Evolutionary conservation across 2,888 invertebrate genomes (phyloP).

Genomic region (Pseudanteris insignis): DNA sequence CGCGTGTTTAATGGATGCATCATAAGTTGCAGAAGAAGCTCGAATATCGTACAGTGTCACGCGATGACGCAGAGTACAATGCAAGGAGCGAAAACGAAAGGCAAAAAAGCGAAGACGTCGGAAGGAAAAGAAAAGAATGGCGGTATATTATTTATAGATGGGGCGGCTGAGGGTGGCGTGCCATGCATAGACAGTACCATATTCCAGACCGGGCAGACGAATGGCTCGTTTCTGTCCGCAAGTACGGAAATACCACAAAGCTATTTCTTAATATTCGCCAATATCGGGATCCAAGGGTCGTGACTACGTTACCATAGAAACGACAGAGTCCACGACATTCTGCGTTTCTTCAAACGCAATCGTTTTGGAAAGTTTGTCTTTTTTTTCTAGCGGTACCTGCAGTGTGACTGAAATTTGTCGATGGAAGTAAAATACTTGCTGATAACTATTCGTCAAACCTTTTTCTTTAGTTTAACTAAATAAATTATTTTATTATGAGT

Average conservation of each 20-base stretch:
- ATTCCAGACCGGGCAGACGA: slow-evolving; percentile 55
- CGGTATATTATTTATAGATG: slow-evolving; percentile 62
- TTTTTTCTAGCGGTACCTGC: slow-evolving; percentile 28
- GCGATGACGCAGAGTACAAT: slow-evolving; percentile 12
- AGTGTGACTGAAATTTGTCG: slow-evolving; percentile 22
- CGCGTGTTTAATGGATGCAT: slow-evolving; percentile 55
- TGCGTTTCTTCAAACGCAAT: slow-evolving; percentile 15
- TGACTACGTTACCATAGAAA: slow-evolving; percentile 57
- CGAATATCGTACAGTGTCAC: slow-evolving; percentile 39
- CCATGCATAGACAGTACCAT: slow-evolving; percentile 65
- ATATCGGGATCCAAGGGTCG: slow-evolving; percentile 50
- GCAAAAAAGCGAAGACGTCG: slow-evolving; percentile 31
- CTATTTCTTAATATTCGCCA: slow-evolving; percentile 65
- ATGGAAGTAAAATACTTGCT: too few species aligned
- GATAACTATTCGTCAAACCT: too few species aligned
- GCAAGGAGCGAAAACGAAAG: slow-evolving; percentile 5
- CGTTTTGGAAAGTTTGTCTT: slow-evolving; percentile 29
- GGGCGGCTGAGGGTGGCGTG: slow-evolving; percentile 57
- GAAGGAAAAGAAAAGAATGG: slow-evolving; percentile 49
- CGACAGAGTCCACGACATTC: slow-evolving; percentile 43
- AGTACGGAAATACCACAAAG: slow-evolving; percentile 60
- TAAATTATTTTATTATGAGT: too few species aligned
- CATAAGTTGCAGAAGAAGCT: slow-evolving; percentile 29
- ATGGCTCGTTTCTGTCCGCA: slow-evolving; percentile 59
- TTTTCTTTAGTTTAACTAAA: too few species aligned